Evolutionary conservation across 2,888 invertebrate species (phyloP).

Genomic region (Hirtodrosophila confusa): DNA sequence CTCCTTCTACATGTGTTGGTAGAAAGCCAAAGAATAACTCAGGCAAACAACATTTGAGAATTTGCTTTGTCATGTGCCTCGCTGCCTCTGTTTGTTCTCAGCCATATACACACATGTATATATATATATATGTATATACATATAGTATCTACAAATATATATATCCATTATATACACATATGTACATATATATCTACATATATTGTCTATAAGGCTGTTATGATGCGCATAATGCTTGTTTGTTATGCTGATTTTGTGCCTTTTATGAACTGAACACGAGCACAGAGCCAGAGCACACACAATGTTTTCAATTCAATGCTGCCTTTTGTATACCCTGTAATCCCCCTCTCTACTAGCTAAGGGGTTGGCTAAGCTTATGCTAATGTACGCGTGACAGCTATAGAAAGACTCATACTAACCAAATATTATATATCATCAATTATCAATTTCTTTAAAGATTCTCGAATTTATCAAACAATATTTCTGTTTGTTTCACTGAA

Average conservation of each 20-base stretch:
- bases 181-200: constrained; percentile 10
- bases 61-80: constrained; percentile 65
- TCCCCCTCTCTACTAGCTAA: neutral
- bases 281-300: neutral
- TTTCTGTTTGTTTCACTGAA: too few relatives aligned
- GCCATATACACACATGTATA: constrained; percentile 28
- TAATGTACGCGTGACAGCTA: constrained; percentile 12
- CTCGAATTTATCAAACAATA: too few relatives aligned
- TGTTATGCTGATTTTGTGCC: constrained; percentile 70
- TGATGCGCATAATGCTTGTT: constrained; percentile 62
- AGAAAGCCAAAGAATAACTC: constrained; percentile 64
- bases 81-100: constrained; percentile 46
- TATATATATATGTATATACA: neutral
- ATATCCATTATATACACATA: constrained; percentile 8
- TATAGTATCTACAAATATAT: constrained; percentile 22
- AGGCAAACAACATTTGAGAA: constrained; percentile 58
- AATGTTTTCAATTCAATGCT: constrained; percentile 28
- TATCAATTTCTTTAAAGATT: too few relatives aligned
- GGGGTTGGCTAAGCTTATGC: constrained; percentile 19
- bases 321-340: constrained; percentile 19
- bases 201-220: constrained; percentile 49
- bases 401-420: too few relatives aligned
- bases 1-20: constrained; percentile 50
- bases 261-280: constrained; percentile 43
- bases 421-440: too few relatives aligned